Evolutionary conservation across 2,888 invertebrate species (phyloP).

Genomic region (Eledone cirrhosa): DNA sequence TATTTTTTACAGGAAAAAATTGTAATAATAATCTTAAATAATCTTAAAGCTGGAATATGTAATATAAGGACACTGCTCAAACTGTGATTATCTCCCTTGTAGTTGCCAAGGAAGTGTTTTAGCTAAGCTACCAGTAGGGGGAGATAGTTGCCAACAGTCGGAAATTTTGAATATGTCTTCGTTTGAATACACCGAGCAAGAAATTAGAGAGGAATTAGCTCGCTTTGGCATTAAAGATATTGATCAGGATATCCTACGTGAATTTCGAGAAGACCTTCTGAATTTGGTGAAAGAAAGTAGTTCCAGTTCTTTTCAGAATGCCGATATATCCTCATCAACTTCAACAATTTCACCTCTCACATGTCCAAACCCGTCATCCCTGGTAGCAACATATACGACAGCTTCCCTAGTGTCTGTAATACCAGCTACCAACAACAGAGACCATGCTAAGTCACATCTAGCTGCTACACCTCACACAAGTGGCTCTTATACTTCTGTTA

Average conservation of each 20-base stretch:
- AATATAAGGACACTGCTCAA: no score
- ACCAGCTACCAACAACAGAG: not conserved
- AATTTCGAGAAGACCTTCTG: constrained; percentile 21
- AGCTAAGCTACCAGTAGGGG: not conserved
- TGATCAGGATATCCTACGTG: not conserved
- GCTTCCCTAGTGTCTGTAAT: not conserved
- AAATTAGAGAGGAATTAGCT: constrained; percentile 16
- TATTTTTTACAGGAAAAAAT: no score
- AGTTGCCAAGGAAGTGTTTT: constrained; percentile 10
- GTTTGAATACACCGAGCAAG: constrained; percentile 6
- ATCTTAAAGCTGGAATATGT: no score
- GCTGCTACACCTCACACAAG: no score
- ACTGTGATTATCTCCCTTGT: not conserved
- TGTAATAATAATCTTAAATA: no score
- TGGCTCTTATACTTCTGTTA: no score
- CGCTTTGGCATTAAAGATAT: constrained; percentile 14
- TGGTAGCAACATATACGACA: not conserved
- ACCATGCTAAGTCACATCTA: no score
- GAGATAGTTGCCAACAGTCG: not conserved
- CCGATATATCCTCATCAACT: not conserved
- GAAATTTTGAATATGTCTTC: constrained; percentile 10
- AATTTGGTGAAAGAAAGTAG: constrained; percentile 11
- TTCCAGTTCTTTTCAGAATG: not conserved
- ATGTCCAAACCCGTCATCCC: not conserved
- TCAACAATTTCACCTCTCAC: not conserved